Conservation (phyloP, 2,888 invertebrate species). For the Sarcophaga subvicina region DNA sequence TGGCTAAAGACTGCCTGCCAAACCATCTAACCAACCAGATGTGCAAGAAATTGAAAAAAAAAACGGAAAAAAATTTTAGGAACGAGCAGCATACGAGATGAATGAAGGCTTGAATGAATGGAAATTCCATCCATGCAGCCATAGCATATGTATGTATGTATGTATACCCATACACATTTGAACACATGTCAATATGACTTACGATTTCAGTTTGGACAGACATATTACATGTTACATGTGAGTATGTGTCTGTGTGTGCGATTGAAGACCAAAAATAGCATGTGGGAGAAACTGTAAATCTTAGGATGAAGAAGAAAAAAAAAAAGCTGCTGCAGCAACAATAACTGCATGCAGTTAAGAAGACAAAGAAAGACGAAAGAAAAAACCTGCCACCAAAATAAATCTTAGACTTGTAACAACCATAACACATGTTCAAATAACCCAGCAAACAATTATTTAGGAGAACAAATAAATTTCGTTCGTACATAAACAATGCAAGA, state of each 20-base stretch:
- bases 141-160: neutral
- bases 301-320: conserved; percentile 16
- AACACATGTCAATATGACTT: neutral
- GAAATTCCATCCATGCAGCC: conserved; percentile 14
- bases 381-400: conserved; percentile 30
- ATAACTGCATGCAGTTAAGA: neutral
- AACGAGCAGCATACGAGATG: neutral
- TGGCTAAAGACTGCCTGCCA: neutral
- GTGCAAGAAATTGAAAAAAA: neutral
- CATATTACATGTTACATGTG: neutral
- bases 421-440: conserved; percentile 8
- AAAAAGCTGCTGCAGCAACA: neutral
- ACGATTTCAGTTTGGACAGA: conserved; percentile 34
- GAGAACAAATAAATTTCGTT: too few relatives aligned
- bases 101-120: conserved; percentile 33
- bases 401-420: neutral
- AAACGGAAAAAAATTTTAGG: neutral
- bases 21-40: neutral
- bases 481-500: too few relatives aligned
- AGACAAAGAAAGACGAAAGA: neutral
- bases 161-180: neutral
- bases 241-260: neutral
- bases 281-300: conserved; percentile 61
- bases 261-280: conserved; percentile 24
- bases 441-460: conserved; percentile 8